Conservation (phyloP, 2,888 invertebrate species). For the Deilephila porcellus region DNA sequence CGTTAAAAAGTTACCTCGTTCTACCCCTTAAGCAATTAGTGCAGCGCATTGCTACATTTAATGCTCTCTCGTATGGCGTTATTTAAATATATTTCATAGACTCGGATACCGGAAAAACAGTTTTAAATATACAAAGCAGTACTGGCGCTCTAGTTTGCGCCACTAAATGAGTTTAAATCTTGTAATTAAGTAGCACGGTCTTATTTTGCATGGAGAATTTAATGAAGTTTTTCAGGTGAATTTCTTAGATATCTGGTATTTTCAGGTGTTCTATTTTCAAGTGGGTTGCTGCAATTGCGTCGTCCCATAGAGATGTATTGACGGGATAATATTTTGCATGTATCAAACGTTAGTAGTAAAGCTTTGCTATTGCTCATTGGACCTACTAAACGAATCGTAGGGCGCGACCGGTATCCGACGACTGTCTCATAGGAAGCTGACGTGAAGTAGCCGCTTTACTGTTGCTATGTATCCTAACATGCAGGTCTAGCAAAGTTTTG, state of each 20-base stretch:
- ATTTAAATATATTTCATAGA: constrained; percentile 10
- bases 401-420: too few relatives aligned
- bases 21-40: constrained; percentile 17
- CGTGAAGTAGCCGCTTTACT: too few relatives aligned
- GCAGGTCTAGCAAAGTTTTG: too few relatives aligned
- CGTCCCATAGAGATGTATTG: too few relatives aligned
- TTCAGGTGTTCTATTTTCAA: background rate
- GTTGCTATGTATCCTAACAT: too few relatives aligned
- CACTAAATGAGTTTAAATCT: constrained; percentile 3
- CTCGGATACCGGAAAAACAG: constrained; percentile 11
- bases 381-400: too few relatives aligned
- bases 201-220: background rate
- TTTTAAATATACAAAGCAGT: constrained; percentile 13
- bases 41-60: background rate
- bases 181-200: background rate
- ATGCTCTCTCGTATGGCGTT: background rate
- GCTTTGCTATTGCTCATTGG: too few relatives aligned
- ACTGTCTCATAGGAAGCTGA: too few relatives aligned
- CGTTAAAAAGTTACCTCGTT: background rate
- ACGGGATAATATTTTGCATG: too few relatives aligned
- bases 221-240: background rate
- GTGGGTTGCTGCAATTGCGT: too few relatives aligned
- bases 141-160: background rate
- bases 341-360: too few relatives aligned
- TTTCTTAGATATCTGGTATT: background rate